Conservation (phyloP, 35 echinoderm and acorn worm genomes). For the Ophiothrix spiculata region DNA sequence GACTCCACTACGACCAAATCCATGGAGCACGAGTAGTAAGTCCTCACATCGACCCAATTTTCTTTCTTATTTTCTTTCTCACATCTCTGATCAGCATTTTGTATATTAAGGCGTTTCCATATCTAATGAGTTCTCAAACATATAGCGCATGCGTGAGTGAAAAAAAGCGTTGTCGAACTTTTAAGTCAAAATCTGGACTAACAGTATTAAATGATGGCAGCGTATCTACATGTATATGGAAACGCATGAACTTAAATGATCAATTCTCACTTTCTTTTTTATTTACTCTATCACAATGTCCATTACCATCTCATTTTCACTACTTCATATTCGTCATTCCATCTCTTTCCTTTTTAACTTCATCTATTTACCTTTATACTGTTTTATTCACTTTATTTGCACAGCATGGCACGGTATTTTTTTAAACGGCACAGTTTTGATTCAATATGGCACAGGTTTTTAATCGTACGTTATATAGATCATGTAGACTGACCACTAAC, state of each 20-base stretch:
- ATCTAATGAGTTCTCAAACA: not conserved
- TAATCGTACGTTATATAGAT: not conserved
- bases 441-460: not conserved
- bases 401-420: slow-evolving; percentile 1
- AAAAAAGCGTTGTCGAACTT: no score
- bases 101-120: not conserved
- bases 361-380: not conserved
- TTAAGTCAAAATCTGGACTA: no score
- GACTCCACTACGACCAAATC: slow-evolving; percentile 48
- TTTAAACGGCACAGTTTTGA: not conserved
- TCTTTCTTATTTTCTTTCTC: not conserved
- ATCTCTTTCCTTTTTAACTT: not conserved
- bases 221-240: no score
- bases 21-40: slow-evolving; percentile 62
- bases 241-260: no score
- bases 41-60: not conserved
- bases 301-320: not conserved
- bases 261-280: slow-evolving; percentile 5
- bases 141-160: no score
- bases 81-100: not conserved
- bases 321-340: not conserved
- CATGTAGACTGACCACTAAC: not conserved
- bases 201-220: no score
- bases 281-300: not conserved
- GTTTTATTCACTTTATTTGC: not conserved